Base-by-base conservation (phyloP, 2,888 invertebrate species). In the Pseudanteris insignis region DNA sequence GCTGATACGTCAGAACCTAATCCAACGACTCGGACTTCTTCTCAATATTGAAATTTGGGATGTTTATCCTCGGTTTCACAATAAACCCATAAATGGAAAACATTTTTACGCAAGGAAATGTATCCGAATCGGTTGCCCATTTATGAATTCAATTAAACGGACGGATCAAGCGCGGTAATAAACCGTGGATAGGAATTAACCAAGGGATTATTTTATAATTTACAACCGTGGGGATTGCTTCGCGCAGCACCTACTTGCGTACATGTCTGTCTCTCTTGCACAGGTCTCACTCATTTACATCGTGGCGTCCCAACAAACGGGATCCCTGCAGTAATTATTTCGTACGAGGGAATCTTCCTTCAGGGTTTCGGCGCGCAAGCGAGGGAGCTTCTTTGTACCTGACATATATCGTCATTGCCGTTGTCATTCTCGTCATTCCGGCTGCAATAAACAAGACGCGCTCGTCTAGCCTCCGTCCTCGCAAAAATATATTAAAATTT, bases 171-270 rank as follows among this genome's bases (percentile, higher is more conserved):
- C 59, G 61, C 64, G 69, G 74, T 68, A 71, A 71, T 71, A 73
- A 75, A 74, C 67, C 71, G 71, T 66, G 69, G 68, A 67, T 65
- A 69, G 73, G 72, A 74, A 75, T 75, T 74, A 75, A 75, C 73
- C 68, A 68, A 67, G 70, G 70, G 76, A 75, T 75, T 75, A 75
- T 76, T 73, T 73, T 71, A 73, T 74, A 75, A 76, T 76, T 76
- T 75, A 74, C 70, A 72, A 67, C 72, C 66, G 50, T 58, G 63
- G 67, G 69, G 70, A 70, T 66, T 67, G 68, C 67, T 63, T 66
- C 62, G 66, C 64, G 59, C 55, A 60, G 62, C 60, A 51, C 63
- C 50, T 63, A 54, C 64, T 54, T 40, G 46, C 59, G 44, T 51
- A 48, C 41, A 30, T 30, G 43, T 32, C 34, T 38, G 41, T 62